These are phyloP conservation scores for Myotis brandtii DNA, from an alignment of 2,113 vertebrate genomes.

Conservation along the genomic window DNA sequence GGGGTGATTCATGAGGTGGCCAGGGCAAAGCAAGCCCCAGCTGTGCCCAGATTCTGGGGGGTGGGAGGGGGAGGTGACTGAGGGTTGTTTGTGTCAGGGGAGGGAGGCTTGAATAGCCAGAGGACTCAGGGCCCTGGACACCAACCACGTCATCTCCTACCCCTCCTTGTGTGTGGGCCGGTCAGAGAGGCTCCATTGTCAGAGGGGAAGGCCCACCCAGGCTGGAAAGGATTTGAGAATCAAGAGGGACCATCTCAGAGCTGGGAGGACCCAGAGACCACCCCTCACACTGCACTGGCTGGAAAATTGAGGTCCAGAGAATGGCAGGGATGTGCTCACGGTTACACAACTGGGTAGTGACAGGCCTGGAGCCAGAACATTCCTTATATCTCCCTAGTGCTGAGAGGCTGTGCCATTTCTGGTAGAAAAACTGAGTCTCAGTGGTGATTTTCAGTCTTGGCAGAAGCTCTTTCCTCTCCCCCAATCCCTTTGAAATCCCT, in stretches of 20 bases:
- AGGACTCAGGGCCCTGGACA: constrained; percentile 68
- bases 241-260: neutral
- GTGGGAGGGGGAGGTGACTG: constrained; percentile 79
- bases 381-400: neutral
- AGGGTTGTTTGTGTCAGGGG: constrained; percentile 86
- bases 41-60: constrained; percentile 84
- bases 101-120: constrained; percentile 68
- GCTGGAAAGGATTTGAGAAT: constrained; percentile 33
- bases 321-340: neutral
- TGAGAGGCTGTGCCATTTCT: constrained; percentile 24
- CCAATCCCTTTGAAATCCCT: constrained; percentile 26
- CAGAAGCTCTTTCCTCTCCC: neutral
- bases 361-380: neutral
- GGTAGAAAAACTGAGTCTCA: neutral
- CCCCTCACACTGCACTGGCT: neutral
- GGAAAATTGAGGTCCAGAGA: neutral
- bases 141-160: constrained; percentile 78
- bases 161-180: constrained; percentile 75
- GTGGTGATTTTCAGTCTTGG: neutral
- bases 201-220: constrained; percentile 72
- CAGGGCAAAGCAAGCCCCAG: constrained; percentile 91
- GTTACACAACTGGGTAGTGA: neutral
- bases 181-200: constrained; percentile 83
- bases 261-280: neutral
- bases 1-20: constrained; percentile 92